Evolutionary conservation across 2,888 invertebrate species (phyloP).

Genomic region (Chloromyia formosa): DNA sequence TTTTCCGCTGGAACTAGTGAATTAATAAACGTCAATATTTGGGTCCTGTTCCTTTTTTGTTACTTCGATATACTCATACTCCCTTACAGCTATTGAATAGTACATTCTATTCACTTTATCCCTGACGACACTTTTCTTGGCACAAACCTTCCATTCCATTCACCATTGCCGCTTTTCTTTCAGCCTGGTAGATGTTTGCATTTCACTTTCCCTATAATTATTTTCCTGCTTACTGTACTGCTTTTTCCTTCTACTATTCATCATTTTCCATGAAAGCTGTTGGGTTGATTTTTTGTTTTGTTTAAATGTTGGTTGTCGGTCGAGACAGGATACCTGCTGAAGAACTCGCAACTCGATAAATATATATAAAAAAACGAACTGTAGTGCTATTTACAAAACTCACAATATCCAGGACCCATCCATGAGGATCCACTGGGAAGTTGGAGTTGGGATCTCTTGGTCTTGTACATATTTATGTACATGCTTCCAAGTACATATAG

Average conservation of each 20-base stretch:
- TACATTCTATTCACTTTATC: too few relatives aligned
- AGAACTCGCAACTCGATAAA: background rate
- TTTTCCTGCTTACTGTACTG: background rate
- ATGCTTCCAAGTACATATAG: too few relatives aligned
- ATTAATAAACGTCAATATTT: too few relatives aligned
- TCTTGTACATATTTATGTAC: too few relatives aligned
- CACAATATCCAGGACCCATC: background rate
- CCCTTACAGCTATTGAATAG: too few relatives aligned
- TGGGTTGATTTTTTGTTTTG: background rate
- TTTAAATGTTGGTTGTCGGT: too few relatives aligned
- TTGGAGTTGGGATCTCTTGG: background rate
- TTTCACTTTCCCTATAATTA: background rate
- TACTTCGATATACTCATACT: too few relatives aligned
- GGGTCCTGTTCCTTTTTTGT: too few relatives aligned
- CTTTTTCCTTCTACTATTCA: too few relatives aligned
- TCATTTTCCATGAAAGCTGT: background rate
- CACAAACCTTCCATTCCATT: background rate
- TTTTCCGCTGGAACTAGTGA: too few relatives aligned
- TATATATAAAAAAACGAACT: background rate
- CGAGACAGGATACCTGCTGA: background rate
- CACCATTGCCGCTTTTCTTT: background rate
- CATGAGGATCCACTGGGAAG: background rate
- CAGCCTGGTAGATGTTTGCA: background rate
- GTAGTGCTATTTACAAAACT: background rate
- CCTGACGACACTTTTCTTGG: too few relatives aligned